These are phyloP conservation scores for Podiceps cristatus DNA, from an alignment of 2,113 vertebrate species.

Conservation along the genomic window DNA sequence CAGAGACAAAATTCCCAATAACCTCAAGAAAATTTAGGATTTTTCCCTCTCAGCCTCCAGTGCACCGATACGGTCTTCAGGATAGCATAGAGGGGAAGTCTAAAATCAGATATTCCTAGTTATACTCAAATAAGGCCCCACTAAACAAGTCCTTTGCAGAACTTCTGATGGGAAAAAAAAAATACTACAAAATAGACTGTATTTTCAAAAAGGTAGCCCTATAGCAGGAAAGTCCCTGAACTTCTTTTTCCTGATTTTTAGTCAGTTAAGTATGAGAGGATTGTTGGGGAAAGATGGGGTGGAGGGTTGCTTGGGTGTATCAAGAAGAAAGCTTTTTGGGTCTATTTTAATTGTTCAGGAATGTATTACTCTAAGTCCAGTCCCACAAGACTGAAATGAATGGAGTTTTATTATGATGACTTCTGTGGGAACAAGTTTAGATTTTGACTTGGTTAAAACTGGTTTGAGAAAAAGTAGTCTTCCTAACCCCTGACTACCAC, in stretches of 20 bases:
- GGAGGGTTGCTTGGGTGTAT: background rate
- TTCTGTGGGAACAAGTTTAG: background rate
- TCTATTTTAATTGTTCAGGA: background rate
- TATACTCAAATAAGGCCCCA: background rate
- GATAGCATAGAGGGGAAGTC: background rate
- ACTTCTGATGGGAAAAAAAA: background rate
- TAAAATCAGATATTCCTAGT: background rate
- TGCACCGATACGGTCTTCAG: accelerated
- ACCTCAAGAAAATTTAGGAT: background rate
- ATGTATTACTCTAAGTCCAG: background rate
- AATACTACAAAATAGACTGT: background rate
- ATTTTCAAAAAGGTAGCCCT: background rate
- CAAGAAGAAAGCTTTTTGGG: background rate
- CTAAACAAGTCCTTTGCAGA: background rate
- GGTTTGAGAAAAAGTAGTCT: background rate
- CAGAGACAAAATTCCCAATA: background rate
- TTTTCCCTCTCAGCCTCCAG: background rate
- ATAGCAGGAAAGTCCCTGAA: background rate
- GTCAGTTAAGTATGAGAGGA: background rate
- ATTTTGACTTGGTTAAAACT: background rate
- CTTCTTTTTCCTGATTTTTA: background rate
- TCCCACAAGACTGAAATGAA: background rate
- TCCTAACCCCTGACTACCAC: background rate
- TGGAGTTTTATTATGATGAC: background rate
- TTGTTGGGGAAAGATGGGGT: background rate